Base-by-base conservation (phyloP, 2,113 vertebrate species). In the Benitochromis conjunctus region DNA sequence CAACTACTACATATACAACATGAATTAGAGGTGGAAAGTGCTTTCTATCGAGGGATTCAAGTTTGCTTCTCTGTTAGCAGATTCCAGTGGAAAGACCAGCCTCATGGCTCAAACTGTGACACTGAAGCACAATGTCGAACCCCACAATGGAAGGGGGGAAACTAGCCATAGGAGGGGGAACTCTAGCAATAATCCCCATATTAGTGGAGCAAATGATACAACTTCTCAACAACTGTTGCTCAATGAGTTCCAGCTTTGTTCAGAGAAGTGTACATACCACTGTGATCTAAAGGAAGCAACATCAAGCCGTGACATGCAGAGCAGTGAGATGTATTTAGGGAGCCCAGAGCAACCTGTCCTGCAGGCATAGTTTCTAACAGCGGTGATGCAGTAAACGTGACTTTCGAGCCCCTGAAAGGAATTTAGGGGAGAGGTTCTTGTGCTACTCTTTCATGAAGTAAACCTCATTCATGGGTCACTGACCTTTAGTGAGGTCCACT, bases 61-160 rank as follows among this genome's bases (percentile, higher is more conserved):
- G 66, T 80, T 66, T 13, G 58, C 60, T 82, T 77, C 77, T 31
- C 79, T 71, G 62, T 76, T 78, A 29, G 60, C 19, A 76, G 88
- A 91, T 91, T 93, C 91, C 92, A 91, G 74, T 88, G 92, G 92
- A 94, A 94, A 94, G 54, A 89, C 76, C 69, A 64, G 85, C 88
- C 89, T 90, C 92, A 81, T 82, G 69, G 85, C 41, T 83, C 60
- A 82, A 82, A 84, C 87, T 43, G 74, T 79, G 82, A 87, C 56
- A 78, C 89, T 36, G 60, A 56, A 46, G 81, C 74, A 86, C 86
- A 78, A 86, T 78, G 80, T 41, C 6, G 81, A 85, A 80, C 86
- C 14, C 14, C 80, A 86, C 86, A 91, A 84, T 86, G 85, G 91
- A 86, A 92, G 76, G 46, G 51, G 54, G 85, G 53, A 85, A 87